A percentile compares a stretch with the other conserved stretches of the same genome.
Conservation (phyloP, 2,888 invertebrate species). For the Netelia melanura region DNA sequence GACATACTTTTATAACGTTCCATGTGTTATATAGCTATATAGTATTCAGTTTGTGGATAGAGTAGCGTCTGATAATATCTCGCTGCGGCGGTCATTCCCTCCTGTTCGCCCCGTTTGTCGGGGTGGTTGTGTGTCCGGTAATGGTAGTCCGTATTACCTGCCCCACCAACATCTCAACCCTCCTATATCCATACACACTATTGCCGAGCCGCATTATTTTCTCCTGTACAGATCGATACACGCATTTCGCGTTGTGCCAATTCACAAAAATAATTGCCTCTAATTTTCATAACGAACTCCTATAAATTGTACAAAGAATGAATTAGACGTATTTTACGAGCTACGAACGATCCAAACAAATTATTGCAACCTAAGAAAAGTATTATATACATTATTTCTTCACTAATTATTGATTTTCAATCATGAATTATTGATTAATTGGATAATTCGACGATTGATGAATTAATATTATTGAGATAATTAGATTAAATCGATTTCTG, state of each 20-base stretch:
- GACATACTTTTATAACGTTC: constrained; percentile 25
- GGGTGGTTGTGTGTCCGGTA: constrained; percentile 40
- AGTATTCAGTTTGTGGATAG: constrained; percentile 26
- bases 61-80: constrained; percentile 71
- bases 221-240: constrained; percentile 58
- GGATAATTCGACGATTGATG: background rate
- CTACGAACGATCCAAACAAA: background rate
- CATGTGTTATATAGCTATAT: background rate
- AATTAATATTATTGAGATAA: background rate
- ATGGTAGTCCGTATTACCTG: constrained; percentile 51
- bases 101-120: constrained; percentile 28
- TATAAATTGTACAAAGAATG: background rate
- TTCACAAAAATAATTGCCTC: constrained; percentile 28
- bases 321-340: background rate
- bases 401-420: background rate
- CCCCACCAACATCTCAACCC: constrained; percentile 21
- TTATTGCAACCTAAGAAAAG: background rate
- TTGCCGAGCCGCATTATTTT: constrained; percentile 45
- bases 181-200: background rate
- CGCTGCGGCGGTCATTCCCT: constrained; percentile 74
- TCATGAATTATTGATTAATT: background rate
- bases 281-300: constrained; percentile 13
- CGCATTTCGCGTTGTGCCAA: constrained; percentile 34
- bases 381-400: background rate
- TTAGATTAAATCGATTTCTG: background rate